These are phyloP conservation scores for Augiades crinisus DNA, from an alignment of 2,888 invertebrate species.

Conservation along the genomic window DNA sequence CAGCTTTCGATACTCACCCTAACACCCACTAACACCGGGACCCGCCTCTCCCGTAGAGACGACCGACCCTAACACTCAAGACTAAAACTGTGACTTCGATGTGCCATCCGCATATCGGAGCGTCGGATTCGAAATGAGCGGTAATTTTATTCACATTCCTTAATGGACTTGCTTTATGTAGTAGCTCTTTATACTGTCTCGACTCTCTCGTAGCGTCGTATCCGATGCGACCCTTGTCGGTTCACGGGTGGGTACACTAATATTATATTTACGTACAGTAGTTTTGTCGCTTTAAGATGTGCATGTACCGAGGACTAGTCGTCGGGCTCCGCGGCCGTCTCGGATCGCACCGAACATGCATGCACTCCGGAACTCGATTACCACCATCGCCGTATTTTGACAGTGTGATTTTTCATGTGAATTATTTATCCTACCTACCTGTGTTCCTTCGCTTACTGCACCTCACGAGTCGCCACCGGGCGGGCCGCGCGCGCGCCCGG, in stretches of 20 bases:
- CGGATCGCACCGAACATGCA: conserved; percentile 66
- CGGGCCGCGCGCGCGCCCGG: conserved; percentile 36
- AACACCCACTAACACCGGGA: conserved; percentile 53
- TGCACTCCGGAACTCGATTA: conserved; percentile 40
- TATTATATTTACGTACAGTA: conserved; percentile 79
- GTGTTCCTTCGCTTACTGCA: conserved; percentile 73
- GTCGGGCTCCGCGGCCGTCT: conserved; percentile 41
- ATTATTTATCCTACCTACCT: conserved; percentile 72
- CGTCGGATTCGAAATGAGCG: conserved; percentile 63
- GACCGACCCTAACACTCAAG: conserved; percentile 46
- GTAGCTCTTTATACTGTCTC: conserved; percentile 77
- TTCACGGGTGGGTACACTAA: conserved; percentile 79
- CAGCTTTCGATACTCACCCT: conserved; percentile 48
- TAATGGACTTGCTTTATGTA: conserved; percentile 79
- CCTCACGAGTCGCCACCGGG: conserved; percentile 46
- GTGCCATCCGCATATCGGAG: conserved; percentile 70
- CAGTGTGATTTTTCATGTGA: conserved; percentile 77
- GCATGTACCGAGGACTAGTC: conserved; percentile 69
- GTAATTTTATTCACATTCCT: conserved; percentile 76
- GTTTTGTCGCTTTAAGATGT: conserved; percentile 79
- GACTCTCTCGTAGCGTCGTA: conserved; percentile 75
- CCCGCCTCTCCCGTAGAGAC: conserved; percentile 35
- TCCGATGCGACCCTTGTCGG: conserved; percentile 65
- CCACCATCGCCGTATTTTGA: conserved; percentile 63
- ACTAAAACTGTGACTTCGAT: conserved; percentile 60